These are phyloP conservation scores for Otis tarda DNA, from an alignment of 2,113 vertebrate genomes.

Conservation along the genomic window DNA sequence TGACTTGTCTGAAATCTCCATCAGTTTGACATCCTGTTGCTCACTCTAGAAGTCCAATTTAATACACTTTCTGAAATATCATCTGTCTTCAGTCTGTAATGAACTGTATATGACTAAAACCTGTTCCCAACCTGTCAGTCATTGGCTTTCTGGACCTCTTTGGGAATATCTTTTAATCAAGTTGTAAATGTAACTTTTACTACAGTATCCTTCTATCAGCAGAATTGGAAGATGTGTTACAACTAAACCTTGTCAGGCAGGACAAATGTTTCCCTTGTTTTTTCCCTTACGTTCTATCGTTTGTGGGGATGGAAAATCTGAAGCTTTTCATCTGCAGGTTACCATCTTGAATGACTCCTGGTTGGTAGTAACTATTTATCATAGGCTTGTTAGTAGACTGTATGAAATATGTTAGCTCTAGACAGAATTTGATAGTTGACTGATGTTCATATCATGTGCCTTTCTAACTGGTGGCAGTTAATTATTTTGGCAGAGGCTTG, in stretches of 20 bases:
- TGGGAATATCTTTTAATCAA: background rate
- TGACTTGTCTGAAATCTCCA: background rate
- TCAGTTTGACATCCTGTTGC: background rate
- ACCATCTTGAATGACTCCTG: background rate
- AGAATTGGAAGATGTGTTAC: background rate
- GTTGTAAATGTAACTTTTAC: background rate
- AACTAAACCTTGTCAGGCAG: background rate
- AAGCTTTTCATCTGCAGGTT: background rate
- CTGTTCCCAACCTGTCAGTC: background rate
- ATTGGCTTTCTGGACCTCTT: background rate
- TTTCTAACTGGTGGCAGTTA: background rate
- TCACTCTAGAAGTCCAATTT: background rate
- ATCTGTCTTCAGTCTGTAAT: background rate
- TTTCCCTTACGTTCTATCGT: background rate
- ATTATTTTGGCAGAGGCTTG: background rate
- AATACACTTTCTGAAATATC: background rate
- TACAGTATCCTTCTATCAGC: background rate
- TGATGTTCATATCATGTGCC: fast-evolving
- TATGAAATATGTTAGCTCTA: background rate
- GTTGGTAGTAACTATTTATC: background rate
- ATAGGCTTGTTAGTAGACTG: background rate
- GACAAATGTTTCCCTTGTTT: background rate
- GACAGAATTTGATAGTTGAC: background rate
- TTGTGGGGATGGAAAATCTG: background rate
- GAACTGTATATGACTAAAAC: background rate